Conservation (phyloP, 2,888 invertebrate genomes). For the Magallana nippona region DNA sequence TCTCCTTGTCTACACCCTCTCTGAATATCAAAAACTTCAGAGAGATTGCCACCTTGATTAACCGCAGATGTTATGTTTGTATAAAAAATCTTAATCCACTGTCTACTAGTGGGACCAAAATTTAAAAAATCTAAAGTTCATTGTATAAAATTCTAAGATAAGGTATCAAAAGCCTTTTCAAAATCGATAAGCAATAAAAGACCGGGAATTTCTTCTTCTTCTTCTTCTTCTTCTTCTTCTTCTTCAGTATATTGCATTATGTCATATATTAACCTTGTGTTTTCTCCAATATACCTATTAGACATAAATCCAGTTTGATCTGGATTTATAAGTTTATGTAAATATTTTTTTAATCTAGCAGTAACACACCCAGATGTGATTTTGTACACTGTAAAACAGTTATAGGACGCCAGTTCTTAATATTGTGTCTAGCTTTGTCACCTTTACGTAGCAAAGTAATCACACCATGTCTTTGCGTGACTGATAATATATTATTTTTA, state of each 20-base stretch:
- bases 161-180: too few relatives aligned
- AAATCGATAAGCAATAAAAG: too few relatives aligned
- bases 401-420: too few relatives aligned
- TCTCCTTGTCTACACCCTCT: too few relatives aligned
- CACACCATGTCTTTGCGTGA: too few relatives aligned
- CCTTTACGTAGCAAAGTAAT: too few relatives aligned
- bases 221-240: too few relatives aligned
- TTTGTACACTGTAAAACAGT: too few relatives aligned
- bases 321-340: neutral
- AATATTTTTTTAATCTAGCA: neutral
- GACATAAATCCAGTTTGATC: neutral
- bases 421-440: too few relatives aligned
- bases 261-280: neutral
- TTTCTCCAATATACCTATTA: neutral
- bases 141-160: neutral
- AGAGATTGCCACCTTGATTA: conserved; percentile 1
- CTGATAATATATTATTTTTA: too few relatives aligned
- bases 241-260: neutral
- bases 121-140: neutral
- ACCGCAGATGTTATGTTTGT: neutral
- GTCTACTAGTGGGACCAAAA: neutral
- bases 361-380: neutral
- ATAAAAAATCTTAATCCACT: neutral
- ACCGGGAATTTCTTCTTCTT: neutral
- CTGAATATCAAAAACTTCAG: too few relatives aligned